phyloP scores from a whole-genome alignment of 2,797 vertebrate species.

The Borostomias antarcticus region DNA sequence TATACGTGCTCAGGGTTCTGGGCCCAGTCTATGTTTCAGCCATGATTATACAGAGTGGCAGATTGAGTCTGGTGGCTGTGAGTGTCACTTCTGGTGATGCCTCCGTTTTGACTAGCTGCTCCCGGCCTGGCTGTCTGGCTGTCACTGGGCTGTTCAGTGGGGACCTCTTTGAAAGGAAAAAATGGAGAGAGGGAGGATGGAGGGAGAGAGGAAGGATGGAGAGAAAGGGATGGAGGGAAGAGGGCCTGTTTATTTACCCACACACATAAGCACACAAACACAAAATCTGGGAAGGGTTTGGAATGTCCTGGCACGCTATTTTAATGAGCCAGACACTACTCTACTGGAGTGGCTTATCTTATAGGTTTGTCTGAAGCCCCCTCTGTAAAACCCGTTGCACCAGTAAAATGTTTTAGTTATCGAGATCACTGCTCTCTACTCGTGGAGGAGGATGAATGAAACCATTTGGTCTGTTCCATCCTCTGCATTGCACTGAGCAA shows the following conservation, averaged over 20 bases:
- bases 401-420: constrained; percentile 6
- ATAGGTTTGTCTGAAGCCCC: background rate
- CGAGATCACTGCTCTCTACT: background rate
- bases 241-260: background rate
- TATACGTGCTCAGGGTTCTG: background rate
- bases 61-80: constrained; percentile 58
- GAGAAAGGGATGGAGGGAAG: background rate
- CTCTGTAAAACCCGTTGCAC: background rate
- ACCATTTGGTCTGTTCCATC: constrained; percentile 1
- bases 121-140: constrained; percentile 12
- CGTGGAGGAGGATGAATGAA: background rate
- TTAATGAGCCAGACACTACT: background rate
- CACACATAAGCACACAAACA: background rate
- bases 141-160: constrained; percentile 31
- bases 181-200: constrained; percentile 9
- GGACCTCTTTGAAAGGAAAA: constrained; percentile 19
- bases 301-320: background rate
- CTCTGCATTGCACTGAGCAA: constrained; percentile 4
- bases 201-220: constrained; percentile 11
- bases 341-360: background rate
- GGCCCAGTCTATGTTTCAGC: constrained; percentile 35
- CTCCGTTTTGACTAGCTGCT: constrained; percentile 51
- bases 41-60: constrained; percentile 58
- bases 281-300: background rate
- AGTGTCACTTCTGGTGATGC: constrained; percentile 50